Percentiles rank a stretch among this genome's conserved stretches.
These are phyloP conservation scores for Mungos mungo DNA, from an alignment of 2,113 vertebrate species.

Conservation along the genomic window DNA sequence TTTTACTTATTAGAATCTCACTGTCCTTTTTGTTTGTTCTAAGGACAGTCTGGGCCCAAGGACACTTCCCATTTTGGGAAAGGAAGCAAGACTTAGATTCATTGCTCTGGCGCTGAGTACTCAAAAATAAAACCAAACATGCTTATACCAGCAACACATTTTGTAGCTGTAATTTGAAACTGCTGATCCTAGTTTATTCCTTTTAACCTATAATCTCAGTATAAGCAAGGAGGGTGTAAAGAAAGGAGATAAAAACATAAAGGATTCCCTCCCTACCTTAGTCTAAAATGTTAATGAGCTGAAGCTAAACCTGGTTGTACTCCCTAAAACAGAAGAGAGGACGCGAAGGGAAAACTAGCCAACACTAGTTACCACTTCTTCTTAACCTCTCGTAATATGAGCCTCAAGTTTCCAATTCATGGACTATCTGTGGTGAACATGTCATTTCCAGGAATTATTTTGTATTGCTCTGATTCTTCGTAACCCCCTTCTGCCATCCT, in stretches of 20 bases:
- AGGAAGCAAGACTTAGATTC: background rate
- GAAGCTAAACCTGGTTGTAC: background rate
- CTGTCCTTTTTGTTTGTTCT: background rate
- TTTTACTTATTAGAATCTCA: background rate
- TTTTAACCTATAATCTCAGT: constrained; percentile 49
- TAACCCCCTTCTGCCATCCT: background rate
- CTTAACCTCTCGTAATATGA: background rate
- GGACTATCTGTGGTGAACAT: background rate
- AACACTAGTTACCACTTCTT: background rate
- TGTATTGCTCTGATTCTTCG: background rate
- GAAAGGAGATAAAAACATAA: constrained; percentile 41
- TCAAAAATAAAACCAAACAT: constrained; percentile 28
- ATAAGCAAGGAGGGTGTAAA: constrained; percentile 24
- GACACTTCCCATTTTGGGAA: background rate
- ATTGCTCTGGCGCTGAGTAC: background rate
- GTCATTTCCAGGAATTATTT: background rate
- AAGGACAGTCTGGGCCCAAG: background rate
- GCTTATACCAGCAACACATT: constrained; percentile 32
- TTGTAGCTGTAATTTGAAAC: constrained; percentile 20
- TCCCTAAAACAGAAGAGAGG: background rate
- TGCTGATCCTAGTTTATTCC: constrained; percentile 55
- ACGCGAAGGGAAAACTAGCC: background rate
- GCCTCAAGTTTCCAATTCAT: background rate
- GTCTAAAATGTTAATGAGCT: background rate
- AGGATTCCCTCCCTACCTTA: background rate